phyloP scores from a whole-genome alignment of 2,797 vertebrate genomes.

The Rhyacichthys aspro region DNA sequence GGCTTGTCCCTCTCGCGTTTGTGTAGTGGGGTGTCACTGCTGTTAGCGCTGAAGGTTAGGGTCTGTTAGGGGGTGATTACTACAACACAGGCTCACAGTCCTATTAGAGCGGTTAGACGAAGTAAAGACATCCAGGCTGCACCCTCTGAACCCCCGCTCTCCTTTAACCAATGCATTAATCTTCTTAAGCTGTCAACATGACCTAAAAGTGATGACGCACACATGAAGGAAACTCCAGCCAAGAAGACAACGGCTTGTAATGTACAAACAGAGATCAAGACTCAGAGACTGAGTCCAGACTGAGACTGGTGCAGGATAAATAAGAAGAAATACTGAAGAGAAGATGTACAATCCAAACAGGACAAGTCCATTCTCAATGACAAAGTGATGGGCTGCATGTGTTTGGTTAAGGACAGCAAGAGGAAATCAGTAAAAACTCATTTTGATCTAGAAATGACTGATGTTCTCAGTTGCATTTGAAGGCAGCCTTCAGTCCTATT shows the following conservation, averaged over 20 bases:
- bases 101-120: constrained; percentile 26
- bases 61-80: constrained; percentile 45
- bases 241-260: constrained; percentile 49
- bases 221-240: constrained; percentile 40
- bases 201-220: constrained; percentile 64
- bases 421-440: too few relatives aligned
- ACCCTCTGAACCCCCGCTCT: constrained; percentile 36
- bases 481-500: too few relatives aligned
- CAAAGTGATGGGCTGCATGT: too few relatives aligned
- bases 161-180: constrained; percentile 61
- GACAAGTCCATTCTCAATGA: too few relatives aligned
- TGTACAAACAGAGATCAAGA: neutral
- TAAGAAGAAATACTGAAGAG: too few relatives aligned
- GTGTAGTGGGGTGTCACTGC: constrained; percentile 17
- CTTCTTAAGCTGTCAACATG: constrained; percentile 68
- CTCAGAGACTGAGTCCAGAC: too few relatives aligned
- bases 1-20: constrained; percentile 42
- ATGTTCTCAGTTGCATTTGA: too few relatives aligned
- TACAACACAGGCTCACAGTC: constrained; percentile 14
- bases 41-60: constrained; percentile 33
- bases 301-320: too few relatives aligned
- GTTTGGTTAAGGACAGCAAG: too few relatives aligned
- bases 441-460: too few relatives aligned
- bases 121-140: constrained; percentile 44
- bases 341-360: too few relatives aligned